phyloP scores from a whole-genome alignment of 2,113 vertebrate species.

The Percopsis transmontana region DNA sequence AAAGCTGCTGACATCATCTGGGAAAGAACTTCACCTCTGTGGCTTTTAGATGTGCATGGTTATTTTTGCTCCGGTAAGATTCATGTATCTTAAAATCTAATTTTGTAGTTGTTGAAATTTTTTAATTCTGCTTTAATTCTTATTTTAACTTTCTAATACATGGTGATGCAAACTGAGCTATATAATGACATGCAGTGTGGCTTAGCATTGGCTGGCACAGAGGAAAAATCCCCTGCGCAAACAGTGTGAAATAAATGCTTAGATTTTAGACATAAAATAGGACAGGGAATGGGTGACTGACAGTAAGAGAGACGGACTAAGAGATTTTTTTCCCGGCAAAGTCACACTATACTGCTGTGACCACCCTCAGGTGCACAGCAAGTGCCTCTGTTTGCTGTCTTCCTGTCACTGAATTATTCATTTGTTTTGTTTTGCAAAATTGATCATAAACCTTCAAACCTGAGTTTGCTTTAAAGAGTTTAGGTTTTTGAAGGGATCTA shows the following conservation, averaged over 20 bases:
- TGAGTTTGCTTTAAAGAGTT: too few species aligned
- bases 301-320: neutral
- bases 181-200: too few species aligned
- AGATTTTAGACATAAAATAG: neutral
- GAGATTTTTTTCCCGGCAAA: conserved; percentile 13
- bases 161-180: too few species aligned
- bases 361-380: conserved; percentile 61
- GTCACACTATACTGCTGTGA: conserved; percentile 21
- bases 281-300: neutral
- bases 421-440: conserved; percentile 53
- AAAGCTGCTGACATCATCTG: conserved; percentile 32
- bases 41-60: conserved; percentile 81
- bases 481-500: too few species aligned
- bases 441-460: conserved; percentile 46
- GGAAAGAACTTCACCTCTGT: conserved; percentile 37
- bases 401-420: conserved; percentile 73
- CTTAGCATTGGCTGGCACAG: neutral
- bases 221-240: neutral
- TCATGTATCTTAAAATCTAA: neutral
- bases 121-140: neutral
- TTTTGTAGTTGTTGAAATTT: neutral
- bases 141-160: too few species aligned
- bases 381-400: conserved; percentile 59
- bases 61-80: conserved; percentile 79
- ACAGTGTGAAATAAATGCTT: neutral